Evolutionary conservation across 2,888 invertebrate genomes (phyloP).

Genomic region (Polydrusus pterygomalis): DNA sequence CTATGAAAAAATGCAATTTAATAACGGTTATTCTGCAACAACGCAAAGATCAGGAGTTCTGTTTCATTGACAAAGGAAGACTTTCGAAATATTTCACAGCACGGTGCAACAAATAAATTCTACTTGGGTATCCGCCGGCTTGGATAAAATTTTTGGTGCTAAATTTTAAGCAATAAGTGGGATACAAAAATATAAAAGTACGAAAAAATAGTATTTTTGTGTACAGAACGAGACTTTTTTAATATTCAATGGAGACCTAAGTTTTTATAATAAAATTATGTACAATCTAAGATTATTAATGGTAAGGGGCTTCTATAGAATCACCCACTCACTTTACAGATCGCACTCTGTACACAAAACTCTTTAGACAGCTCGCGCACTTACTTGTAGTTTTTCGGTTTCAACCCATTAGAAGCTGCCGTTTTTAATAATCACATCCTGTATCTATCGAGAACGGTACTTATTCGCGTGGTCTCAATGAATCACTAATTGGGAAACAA

Average conservation of each 20-base stretch:
- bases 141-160: constrained; percentile 14
- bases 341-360: neutral
- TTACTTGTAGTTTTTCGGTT: too few species aligned
- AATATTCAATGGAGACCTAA: neutral
- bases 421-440: too few species aligned
- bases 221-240: neutral
- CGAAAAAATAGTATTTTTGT: neutral
- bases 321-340: neutral
- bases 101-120: constrained; percentile 3
- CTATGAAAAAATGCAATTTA: too few species aligned
- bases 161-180: constrained; percentile 11
- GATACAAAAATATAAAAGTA: constrained; percentile 32
- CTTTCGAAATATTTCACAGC: neutral
- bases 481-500: too few species aligned
- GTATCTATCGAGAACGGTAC: too few species aligned
- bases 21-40: too few species aligned
- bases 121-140: neutral
- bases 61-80: too few species aligned
- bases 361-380: too few species aligned
- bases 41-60: too few species aligned
- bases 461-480: too few species aligned
- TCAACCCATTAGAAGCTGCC: too few species aligned
- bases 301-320: too few species aligned
- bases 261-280: neutral
- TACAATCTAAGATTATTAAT: neutral